A percentile compares a stretch with the other conserved stretches of the same genome.
Evolutionary conservation across 2,888 invertebrate genomes (phyloP).

Genomic region (Mechanitis messenoides): DNA sequence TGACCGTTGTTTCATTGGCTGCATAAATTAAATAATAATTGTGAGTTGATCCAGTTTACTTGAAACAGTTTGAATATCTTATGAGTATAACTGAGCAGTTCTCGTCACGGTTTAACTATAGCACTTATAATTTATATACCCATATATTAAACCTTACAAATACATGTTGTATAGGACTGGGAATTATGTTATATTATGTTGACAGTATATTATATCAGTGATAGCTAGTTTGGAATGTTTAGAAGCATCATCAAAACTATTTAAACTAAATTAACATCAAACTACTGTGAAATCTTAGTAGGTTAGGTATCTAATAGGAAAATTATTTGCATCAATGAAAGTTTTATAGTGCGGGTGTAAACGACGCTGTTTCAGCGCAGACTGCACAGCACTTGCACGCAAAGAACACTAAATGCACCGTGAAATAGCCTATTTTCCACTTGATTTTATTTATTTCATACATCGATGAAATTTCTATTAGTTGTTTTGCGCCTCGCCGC

Average conservation of each 20-base stretch:
- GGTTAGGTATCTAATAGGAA: slow-evolving; percentile 39
- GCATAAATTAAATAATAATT: no score
- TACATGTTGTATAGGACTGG: no score
- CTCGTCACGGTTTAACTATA: no score
- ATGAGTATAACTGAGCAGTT: no score
- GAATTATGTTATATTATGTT: no score
- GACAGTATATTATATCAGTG: neutral
- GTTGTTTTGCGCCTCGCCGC: slow-evolving; percentile 46
- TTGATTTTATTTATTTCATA: slow-evolving; percentile 75
- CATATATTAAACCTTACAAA: no score
- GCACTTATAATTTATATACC: no score
- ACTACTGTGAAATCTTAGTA: slow-evolving; percentile 10
- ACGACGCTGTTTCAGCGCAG: slow-evolving; percentile 46
- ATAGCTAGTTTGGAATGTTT: neutral
- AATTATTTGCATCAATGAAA: slow-evolving; percentile 58
- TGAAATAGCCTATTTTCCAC: slow-evolving; percentile 77
- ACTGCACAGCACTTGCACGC: slow-evolving; percentile 48
- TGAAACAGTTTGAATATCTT: no score
- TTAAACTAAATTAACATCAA: neutral
- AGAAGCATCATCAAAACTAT: neutral
- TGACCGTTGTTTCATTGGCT: no score
- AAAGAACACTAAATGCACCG: slow-evolving; percentile 73
- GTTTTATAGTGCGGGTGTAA: slow-evolving; percentile 57
- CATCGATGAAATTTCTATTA: slow-evolving; percentile 64
- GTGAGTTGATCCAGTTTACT: no score